phyloP scores from a whole-genome alignment of 2,113 vertebrate species.

The Ammodytes dubius region DNA sequence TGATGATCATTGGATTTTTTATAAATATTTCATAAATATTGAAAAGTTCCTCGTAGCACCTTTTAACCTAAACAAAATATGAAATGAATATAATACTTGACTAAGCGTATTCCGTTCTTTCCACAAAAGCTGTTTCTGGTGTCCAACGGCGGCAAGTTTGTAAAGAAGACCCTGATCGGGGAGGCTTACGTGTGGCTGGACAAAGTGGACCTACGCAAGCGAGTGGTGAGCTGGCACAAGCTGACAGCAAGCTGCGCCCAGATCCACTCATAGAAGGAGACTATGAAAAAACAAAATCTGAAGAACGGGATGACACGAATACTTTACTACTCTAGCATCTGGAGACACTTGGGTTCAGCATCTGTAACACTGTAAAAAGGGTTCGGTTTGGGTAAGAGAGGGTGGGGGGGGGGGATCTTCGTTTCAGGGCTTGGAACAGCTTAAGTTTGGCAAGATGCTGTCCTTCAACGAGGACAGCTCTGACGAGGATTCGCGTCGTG shows the following conservation, averaged over 20 bases:
- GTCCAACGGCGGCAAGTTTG: conserved; percentile 97
- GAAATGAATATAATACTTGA: background rate
- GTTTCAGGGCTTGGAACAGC: conserved; percentile 41
- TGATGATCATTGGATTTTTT: no score
- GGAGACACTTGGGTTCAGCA: conserved; percentile 21
- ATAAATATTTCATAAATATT: no score
- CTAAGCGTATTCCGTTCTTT: background rate
- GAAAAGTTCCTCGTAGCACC: no score
- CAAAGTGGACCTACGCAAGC: conserved; percentile 98
- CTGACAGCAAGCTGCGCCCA: conserved; percentile 94
- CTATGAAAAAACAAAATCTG: background rate
- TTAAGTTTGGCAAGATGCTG: conserved; percentile 25
- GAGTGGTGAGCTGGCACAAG: conserved; percentile 99
- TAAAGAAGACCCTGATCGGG: conserved; percentile 99
- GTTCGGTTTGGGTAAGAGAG: background rate
- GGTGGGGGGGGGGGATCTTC: conserved; percentile 1
- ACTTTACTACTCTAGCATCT: conserved; percentile 20
- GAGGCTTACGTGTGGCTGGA: conserved; percentile 99
- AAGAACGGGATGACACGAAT: background rate
- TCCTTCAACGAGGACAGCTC: background rate
- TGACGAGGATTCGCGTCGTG: conserved; percentile 23
- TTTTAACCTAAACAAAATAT: no score
- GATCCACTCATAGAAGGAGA: conserved; percentile 86
- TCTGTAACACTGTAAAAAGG: conserved; percentile 22
- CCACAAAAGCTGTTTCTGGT: conserved; percentile 93